Evolutionary conservation across 2,113 vertebrate genomes (phyloP).

Genomic region (Myxocyprinus asiaticus): DNA sequence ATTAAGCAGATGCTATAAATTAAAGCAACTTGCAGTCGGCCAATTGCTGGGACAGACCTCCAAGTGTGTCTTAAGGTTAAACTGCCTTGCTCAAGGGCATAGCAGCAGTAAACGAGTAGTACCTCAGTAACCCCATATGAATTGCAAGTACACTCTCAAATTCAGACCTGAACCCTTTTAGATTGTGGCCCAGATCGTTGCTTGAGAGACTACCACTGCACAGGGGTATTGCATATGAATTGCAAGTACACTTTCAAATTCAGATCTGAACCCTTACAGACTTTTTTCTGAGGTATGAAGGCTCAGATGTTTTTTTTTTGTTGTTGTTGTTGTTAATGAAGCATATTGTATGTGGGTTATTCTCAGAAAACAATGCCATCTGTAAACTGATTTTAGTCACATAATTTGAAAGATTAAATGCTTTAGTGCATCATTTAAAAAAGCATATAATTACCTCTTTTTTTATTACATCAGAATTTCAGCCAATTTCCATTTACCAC

Average conservation of each 20-base stretch:
- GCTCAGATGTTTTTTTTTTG: too few species aligned
- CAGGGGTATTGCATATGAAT: neutral
- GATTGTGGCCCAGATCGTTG: neutral
- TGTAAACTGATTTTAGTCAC: too few species aligned
- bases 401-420: too few species aligned
- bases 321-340: too few species aligned
- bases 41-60: neutral
- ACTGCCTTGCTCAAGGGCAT: neutral
- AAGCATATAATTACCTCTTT: too few species aligned
- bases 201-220: neutral
- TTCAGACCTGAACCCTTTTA: neutral
- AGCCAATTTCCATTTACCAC: too few species aligned
- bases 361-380: too few species aligned
- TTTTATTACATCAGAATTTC: too few species aligned
- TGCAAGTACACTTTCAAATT: neutral
- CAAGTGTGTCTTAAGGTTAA: neutral
- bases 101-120: neutral
- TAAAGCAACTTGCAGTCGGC: neutral
- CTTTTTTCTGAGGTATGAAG: too few species aligned
- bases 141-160: neutral
- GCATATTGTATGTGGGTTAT: too few species aligned
- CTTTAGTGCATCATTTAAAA: too few species aligned
- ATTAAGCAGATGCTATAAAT: slow-evolving; percentile 12
- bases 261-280: neutral
- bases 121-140: neutral